phyloP scores from a whole-genome alignment of 2,113 vertebrate species.

The Pteronura brasiliensis region DNA sequence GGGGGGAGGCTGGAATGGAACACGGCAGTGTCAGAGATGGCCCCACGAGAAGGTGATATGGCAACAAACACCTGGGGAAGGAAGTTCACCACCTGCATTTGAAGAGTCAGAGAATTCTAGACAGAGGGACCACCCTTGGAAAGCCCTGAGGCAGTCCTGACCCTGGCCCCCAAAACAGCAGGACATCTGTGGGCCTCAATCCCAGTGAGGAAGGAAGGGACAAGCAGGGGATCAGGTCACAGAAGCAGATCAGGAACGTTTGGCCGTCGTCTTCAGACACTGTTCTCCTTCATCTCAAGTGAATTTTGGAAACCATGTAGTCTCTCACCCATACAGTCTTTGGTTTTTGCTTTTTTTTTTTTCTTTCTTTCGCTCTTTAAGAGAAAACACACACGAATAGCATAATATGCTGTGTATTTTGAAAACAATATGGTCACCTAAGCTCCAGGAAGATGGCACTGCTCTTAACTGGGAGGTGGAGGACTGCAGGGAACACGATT shows the following conservation, averaged over 20 bases:
- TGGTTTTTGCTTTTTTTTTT: no score
- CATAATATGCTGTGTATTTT: background rate
- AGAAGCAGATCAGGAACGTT: background rate
- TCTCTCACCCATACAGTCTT: background rate
- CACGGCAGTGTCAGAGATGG: background rate
- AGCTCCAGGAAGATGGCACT: background rate
- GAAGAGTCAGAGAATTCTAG: background rate
- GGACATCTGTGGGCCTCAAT: background rate
- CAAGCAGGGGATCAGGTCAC: background rate
- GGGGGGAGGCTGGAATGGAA: background rate
- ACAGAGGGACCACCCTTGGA: background rate
- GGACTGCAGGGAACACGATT: background rate
- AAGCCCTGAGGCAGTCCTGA: background rate
- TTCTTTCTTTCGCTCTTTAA: no score
- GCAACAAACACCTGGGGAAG: background rate
- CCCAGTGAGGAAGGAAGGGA: background rate
- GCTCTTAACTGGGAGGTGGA: background rate
- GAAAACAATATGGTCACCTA: background rate
- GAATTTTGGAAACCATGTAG: background rate
- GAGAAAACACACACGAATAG: background rate
- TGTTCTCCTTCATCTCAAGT: no score
- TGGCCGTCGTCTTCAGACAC: background rate
- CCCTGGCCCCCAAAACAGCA: background rate
- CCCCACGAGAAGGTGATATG: background rate
- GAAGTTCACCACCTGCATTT: background rate